Base-by-base conservation (phyloP, 2,113 vertebrate species). In the Rousettus leschenaultii region DNA sequence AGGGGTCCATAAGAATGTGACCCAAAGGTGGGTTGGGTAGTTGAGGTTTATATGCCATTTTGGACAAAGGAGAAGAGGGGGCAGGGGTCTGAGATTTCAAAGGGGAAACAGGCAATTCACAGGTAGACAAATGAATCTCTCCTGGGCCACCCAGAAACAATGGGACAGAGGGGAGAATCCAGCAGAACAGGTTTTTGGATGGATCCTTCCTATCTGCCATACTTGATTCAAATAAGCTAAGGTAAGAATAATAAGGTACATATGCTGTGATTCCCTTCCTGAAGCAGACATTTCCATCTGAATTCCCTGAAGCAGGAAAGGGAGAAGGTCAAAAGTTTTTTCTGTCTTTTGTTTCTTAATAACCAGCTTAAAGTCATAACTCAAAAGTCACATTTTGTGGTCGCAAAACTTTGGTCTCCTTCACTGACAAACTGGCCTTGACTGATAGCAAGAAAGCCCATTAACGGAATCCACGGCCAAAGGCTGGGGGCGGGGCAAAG, bases 361-460 rank as follows among this genome's bases (percentile, higher is more conserved):
- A 43, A 43, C 26, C 55, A 82, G 55, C 35, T 82, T 82, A 40
- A 43, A 61, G 30, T 30, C 78, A 21, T 57, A 45, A 30, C 18
- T 30, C 38, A 1, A 43, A 63, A 45, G 75, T 40, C 30, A 63
- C 38, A 45, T 63, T 83, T 83, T 22, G 26, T 40, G 57, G 38
- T 33, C 38, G 40, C 18, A 33, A 45, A 83, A 63, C 16, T 33
- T 43, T 13, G 79, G 28, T 33, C 28, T 40, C 40, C 57, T 63
- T 33, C 57, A 63, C 38, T 93, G 84, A 75, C 86, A 98, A 97
- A 82, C 35, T 57, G 92, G 95, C 97, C 88, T 95, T 97, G 97
- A 98, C 97, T 98, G 98, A 98, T 97, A 98, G 97, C 82, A 73
- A 94, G 97, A 98, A 98, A 98, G 94, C 98, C 96, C 97, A 92